Percentiles rank a stretch among this genome's conserved stretches.
Conservation (phyloP, 2,797 vertebrate genomes). For the Emydoidea blandingii region DNA sequence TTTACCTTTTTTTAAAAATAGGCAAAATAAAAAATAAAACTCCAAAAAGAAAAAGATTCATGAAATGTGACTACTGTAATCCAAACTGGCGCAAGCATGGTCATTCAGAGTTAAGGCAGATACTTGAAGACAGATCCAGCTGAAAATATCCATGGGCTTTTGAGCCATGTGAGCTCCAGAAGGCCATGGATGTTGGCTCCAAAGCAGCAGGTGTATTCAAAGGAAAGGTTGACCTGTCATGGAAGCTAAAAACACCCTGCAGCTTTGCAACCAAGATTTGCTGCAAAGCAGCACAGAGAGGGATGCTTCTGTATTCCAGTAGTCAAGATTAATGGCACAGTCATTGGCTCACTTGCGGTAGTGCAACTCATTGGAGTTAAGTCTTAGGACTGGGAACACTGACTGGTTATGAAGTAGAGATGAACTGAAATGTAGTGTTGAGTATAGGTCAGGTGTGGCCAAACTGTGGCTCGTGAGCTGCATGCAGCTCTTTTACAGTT, state of each 20-base stretch:
- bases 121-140: neutral
- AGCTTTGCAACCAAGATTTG: neutral
- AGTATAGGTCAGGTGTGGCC: too few species aligned
- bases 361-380: neutral
- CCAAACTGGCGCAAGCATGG: neutral
- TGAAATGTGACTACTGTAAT: neutral
- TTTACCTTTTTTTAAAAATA: neutral
- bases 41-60: neutral
- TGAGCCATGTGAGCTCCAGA: neutral
- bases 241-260: conserved; percentile 1
- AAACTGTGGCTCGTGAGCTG: too few species aligned
- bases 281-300: neutral
- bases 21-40: neutral
- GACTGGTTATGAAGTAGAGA: neutral
- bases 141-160: neutral
- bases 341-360: neutral
- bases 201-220: conserved; percentile 11
- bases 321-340: neutral
- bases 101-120: neutral
- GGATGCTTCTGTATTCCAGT: neutral
- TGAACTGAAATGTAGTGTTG: neutral
- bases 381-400: neutral
- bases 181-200: neutral
- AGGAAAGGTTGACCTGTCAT: neutral
- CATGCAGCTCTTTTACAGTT: too few species aligned